Conservation (phyloP, 2,888 invertebrate genomes). For the Macroteleia sp. region DNA sequence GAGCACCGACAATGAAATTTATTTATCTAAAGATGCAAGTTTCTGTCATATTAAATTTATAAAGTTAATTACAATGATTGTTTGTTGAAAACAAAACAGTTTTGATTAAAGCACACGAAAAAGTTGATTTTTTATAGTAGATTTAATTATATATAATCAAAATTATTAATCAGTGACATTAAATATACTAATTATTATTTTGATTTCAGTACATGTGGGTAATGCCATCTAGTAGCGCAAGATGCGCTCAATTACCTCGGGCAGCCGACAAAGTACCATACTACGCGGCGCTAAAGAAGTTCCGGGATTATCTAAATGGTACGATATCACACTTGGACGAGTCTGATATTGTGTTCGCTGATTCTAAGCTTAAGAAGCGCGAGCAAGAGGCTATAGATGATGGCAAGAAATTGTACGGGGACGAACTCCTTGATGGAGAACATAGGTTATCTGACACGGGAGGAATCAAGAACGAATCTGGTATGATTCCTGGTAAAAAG, state of each 20-base stretch:
- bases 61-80: too few species aligned
- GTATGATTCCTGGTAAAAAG: slow-evolving; percentile 90
- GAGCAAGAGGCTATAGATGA: slow-evolving; percentile 77
- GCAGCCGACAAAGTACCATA: slow-evolving; percentile 99
- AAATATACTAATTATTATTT: background rate
- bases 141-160: background rate
- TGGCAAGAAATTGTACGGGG: slow-evolving; percentile 74
- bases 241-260: slow-evolving; percentile 98
- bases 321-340: slow-evolving; percentile 93
- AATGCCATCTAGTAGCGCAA: slow-evolving; percentile 98
- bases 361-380: slow-evolving; percentile 87
- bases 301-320: slow-evolving; percentile 96
- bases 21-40: too few species aligned
- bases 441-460: slow-evolving; percentile 77
- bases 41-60: too few species aligned
- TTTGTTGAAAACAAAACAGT: too few species aligned
- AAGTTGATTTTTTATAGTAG: too few species aligned
- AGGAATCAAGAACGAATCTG: slow-evolving; percentile 76
- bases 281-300: slow-evolving; percentile 97
- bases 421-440: slow-evolving; percentile 78
- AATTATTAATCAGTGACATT: background rate
- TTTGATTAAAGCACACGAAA: too few species aligned
- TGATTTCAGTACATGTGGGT: slow-evolving; percentile 96
- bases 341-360: slow-evolving; percentile 93
- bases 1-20: too few species aligned